Evolutionary conservation across 2,797 vertebrate species (phyloP).

Genomic region (Lycodopsis pacificus): DNA sequence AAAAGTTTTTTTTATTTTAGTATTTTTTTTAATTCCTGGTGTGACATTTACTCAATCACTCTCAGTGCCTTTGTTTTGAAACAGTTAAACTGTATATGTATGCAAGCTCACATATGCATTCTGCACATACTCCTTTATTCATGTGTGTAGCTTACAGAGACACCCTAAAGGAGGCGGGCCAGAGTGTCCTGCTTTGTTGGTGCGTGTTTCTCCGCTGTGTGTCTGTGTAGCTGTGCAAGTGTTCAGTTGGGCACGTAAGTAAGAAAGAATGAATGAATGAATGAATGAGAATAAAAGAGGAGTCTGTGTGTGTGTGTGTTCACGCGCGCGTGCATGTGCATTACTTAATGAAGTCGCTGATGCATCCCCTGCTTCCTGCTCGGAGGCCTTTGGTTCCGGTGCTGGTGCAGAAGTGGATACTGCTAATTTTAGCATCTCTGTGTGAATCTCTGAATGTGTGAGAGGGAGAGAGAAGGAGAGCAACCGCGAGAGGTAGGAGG

Average conservation of each 20-base stretch:
- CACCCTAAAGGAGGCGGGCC: constrained; percentile 67
- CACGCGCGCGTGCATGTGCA: constrained; percentile 36
- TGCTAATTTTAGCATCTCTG: constrained; percentile 79
- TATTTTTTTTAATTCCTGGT: neutral
- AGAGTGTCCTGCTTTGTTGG: constrained; percentile 57
- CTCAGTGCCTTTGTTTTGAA: neutral
- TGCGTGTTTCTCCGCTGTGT: constrained; percentile 18
- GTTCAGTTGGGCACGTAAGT: constrained; percentile 25
- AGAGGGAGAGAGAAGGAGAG: constrained; percentile 21
- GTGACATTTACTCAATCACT: neutral
- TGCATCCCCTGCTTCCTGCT: constrained; percentile 75
- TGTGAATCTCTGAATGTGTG: constrained; percentile 70
- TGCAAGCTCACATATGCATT: neutral
- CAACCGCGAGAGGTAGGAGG: constrained; percentile 17
- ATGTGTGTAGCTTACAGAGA: constrained; percentile 53
- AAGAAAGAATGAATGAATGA: constrained; percentile 56
- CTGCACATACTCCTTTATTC: neutral
- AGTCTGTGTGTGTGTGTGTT: constrained; percentile 22
- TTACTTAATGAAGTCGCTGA: constrained; percentile 81
- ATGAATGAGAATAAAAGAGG: constrained; percentile 54
- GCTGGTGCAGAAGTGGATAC: constrained; percentile 74
- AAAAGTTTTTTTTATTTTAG: neutral
- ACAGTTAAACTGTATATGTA: neutral
- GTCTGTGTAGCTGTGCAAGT: constrained; percentile 22
- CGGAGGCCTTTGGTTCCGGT: constrained; percentile 64